Evolutionary conservation across 1,140 invertebrate genomes (phyloP).

Genomic region (Drosophila pruinosa): DNA sequence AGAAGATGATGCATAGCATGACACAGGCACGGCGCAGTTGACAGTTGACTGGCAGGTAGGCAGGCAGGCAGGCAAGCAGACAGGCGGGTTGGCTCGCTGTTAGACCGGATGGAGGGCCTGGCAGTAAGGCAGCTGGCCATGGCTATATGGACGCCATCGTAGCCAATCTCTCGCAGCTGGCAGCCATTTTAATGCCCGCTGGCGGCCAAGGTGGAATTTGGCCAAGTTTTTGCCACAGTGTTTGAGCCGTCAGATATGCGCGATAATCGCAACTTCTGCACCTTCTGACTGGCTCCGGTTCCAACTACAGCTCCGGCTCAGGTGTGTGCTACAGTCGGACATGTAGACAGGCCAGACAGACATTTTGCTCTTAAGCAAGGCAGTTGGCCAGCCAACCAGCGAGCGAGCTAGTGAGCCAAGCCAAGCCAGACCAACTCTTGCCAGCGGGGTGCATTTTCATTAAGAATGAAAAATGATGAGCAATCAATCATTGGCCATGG

Average conservation of each 20-base stretch:
- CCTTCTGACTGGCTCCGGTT: constrained; percentile 52
- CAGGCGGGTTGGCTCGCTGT: constrained; percentile 24
- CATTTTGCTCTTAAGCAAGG: constrained; percentile 21
- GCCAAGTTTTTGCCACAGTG: constrained; percentile 53
- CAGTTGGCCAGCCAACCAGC: constrained; percentile 54
- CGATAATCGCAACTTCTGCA: constrained; percentile 78
- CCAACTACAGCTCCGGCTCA: constrained; percentile 39
- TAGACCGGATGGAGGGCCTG: constrained; percentile 16
- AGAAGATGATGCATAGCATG: constrained; percentile 80
- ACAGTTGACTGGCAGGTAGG: constrained; percentile 75
- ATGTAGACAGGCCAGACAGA: constrained; percentile 15
- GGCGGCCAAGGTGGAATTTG: constrained; percentile 68
- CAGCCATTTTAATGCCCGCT: constrained; percentile 73
- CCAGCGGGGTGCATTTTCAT: constrained; percentile 83
- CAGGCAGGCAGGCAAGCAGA: no score
- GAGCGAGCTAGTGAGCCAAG: constrained; percentile 26
- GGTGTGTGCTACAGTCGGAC: constrained; percentile 55
- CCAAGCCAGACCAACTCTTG: constrained; percentile 71
- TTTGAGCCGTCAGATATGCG: constrained; percentile 23
- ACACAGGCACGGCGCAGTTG: constrained; percentile 64
- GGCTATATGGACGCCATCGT: constrained; percentile 32
- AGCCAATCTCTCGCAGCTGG: constrained; percentile 44
- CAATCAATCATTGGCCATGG: constrained; percentile 81
- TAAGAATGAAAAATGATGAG: constrained; percentile 83
- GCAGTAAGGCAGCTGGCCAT: constrained; percentile 30